Evolutionary conservation across 2,113 vertebrate genomes (phyloP).

Genomic region (Parotia lawesii): DNA sequence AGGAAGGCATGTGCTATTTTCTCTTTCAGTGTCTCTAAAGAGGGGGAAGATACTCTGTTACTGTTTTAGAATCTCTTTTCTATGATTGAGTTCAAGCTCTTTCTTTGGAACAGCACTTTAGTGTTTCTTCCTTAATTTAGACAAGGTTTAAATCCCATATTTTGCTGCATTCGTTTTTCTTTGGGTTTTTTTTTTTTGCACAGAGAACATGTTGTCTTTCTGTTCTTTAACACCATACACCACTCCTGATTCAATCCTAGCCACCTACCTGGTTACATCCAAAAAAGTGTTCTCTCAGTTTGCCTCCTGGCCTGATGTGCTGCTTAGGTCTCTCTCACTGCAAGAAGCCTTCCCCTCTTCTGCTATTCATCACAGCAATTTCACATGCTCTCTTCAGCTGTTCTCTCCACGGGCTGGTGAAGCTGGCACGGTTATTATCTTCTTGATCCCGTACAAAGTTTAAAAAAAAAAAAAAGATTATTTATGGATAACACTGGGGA

Average conservation of each 20-base stretch:
- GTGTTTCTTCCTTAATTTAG: not conserved
- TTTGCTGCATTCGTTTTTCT: not conserved
- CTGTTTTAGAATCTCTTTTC: not conserved
- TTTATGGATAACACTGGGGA: slow-evolving; percentile 28
- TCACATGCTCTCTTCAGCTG: slow-evolving; percentile 61
- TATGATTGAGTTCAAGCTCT: not conserved
- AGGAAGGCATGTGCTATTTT: not conserved
- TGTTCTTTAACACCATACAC: not conserved
- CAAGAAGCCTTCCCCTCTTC: not conserved
- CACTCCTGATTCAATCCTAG: not conserved
- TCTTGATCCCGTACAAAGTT: slow-evolving; percentile 16
- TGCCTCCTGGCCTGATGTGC: not conserved
- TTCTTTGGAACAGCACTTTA: not conserved
- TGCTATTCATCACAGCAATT: slow-evolving; percentile 45
- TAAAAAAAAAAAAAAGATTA: not conserved
- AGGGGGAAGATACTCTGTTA: not conserved
- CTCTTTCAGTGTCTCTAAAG: not conserved
- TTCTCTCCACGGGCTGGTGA: slow-evolving; percentile 41
- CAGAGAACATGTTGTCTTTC: not conserved
- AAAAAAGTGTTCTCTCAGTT: not conserved
- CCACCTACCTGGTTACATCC: not conserved
- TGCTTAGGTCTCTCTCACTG: not conserved
- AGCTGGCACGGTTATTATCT: slow-evolving; percentile 23
- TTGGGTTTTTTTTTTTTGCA: not conserved
- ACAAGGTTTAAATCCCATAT: not conserved